phyloP scores from a whole-genome alignment of 2,888 invertebrate genomes.

The Dicycla oo region DNA sequence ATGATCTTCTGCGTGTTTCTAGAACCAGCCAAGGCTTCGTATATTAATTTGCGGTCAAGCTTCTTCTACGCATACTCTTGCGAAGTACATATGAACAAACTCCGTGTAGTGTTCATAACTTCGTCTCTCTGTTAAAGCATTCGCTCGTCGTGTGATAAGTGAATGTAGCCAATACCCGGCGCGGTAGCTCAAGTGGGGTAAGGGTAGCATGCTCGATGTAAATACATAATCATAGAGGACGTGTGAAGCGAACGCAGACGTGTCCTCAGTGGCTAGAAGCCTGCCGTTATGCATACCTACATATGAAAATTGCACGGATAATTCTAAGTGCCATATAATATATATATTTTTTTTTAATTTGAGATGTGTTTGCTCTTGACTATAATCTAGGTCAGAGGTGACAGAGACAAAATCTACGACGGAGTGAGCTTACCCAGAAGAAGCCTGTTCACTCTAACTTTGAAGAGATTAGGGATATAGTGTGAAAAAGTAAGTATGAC shows the following conservation, averaged over 20 bases:
- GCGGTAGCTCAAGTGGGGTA: constrained; percentile 29
- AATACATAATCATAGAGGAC: constrained; percentile 19
- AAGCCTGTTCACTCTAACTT: too few relatives aligned
- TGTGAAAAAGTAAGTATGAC: neutral
- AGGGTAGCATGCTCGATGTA: constrained; percentile 34
- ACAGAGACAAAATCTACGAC: too few relatives aligned
- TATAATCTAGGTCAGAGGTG: too few relatives aligned
- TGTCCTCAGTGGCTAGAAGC: neutral
- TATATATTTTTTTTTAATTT: too few relatives aligned
- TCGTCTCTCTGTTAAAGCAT: constrained; percentile 14
- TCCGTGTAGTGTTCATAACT: constrained; percentile 3
- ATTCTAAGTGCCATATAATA: too few relatives aligned
- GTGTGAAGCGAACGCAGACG: constrained; percentile 1
- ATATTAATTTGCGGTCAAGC: constrained; percentile 14
- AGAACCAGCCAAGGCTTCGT: constrained; percentile 4
- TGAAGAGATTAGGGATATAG: too few relatives aligned
- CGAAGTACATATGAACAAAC: constrained; percentile 7
- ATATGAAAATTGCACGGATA: neutral
- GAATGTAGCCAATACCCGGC: constrained; percentile 38
- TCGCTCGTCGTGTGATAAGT: constrained; percentile 27
- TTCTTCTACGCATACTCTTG: neutral
- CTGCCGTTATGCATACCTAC: neutral
- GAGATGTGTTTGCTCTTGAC: too few relatives aligned
- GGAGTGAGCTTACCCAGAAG: too few relatives aligned
- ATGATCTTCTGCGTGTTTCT: neutral